Percentiles rank a stretch among this genome's conserved stretches.
phyloP scores from a whole-genome alignment of 2,797 vertebrate species.

The Halcyon badia region DNA sequence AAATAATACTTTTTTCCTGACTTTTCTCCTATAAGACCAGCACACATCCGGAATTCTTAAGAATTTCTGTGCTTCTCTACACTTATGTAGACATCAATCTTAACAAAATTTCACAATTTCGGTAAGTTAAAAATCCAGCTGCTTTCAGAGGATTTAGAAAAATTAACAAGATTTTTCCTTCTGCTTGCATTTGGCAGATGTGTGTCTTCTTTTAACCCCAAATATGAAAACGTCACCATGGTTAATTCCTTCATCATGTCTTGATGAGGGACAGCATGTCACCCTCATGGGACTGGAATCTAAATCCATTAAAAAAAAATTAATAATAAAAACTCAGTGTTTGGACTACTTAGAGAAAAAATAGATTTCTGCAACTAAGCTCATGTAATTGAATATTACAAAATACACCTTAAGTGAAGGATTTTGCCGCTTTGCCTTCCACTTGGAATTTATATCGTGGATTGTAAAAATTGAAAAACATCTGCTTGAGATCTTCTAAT shows the following conservation, averaged over 20 bases:
- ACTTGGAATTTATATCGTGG: background rate
- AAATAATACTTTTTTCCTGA: background rate
- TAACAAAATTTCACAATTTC: constrained; percentile 42
- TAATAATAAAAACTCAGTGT: background rate
- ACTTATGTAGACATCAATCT: background rate
- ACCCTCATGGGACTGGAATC: background rate
- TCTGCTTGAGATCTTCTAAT: background rate
- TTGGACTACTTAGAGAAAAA: background rate
- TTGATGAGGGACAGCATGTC: background rate
- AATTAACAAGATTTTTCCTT: constrained; percentile 42
- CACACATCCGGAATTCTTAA: background rate
- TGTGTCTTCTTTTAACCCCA: constrained; percentile 20
- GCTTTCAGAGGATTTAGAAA: constrained; percentile 62
- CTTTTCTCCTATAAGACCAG: background rate
- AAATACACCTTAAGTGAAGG: background rate
- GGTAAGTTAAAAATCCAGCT: constrained; percentile 37
- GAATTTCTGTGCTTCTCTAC: background rate
- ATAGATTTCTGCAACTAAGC: background rate
- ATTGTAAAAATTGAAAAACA: background rate
- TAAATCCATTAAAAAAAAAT: constrained; percentile 3
- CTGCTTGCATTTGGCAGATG: constrained; percentile 29
- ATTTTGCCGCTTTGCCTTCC: background rate
- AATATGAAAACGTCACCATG: background rate
- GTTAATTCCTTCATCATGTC: constrained; percentile 30
- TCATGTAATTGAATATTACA: background rate